Evolutionary conservation across 2,113 vertebrate genomes (phyloP).

Genomic region (Plecturocebus donacophilus): DNA sequence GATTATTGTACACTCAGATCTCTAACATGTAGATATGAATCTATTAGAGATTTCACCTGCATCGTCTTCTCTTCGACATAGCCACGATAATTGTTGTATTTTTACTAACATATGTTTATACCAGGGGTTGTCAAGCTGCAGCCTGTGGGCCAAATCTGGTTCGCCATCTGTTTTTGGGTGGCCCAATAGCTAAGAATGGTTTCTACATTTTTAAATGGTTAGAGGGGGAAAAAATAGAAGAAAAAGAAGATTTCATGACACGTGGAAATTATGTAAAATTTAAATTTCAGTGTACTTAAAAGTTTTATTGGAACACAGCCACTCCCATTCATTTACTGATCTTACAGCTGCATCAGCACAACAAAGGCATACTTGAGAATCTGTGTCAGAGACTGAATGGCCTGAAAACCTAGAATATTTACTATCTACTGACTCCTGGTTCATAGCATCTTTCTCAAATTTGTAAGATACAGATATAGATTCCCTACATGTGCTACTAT

Average conservation of each 20-base stretch:
- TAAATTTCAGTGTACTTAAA: neutral
- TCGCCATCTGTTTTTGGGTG: slow-evolving; percentile 44
- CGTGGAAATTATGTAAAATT: slow-evolving; percentile 43
- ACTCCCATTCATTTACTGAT: neutral
- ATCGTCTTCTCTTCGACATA: neutral
- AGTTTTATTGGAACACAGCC: neutral
- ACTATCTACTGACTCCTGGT: neutral
- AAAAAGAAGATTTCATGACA: slow-evolving; percentile 6
- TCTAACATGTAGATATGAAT: neutral
- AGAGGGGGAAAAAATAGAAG: neutral
- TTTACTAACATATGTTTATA: slow-evolving; percentile 22
- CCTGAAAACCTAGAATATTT: neutral
- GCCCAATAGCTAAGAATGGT: slow-evolving; percentile 1
- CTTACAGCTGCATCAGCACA: neutral
- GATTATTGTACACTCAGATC: neutral
- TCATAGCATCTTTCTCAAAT: neutral
- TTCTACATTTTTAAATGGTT: slow-evolving; percentile 23
- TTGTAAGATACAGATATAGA: neutral
- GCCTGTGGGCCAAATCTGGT: slow-evolving; percentile 55
- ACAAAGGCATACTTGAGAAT: neutral
- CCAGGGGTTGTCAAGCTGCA: neutral
- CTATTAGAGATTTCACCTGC: neutral
- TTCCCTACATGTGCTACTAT: neutral
- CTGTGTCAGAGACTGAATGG: neutral
- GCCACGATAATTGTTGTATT: slow-evolving; percentile 4